A percentile compares a stretch with the other conserved stretches of the same genome.
Evolutionary conservation across 2,888 invertebrate species (phyloP).

Genomic region (Cylindroiulus punctatus): DNA sequence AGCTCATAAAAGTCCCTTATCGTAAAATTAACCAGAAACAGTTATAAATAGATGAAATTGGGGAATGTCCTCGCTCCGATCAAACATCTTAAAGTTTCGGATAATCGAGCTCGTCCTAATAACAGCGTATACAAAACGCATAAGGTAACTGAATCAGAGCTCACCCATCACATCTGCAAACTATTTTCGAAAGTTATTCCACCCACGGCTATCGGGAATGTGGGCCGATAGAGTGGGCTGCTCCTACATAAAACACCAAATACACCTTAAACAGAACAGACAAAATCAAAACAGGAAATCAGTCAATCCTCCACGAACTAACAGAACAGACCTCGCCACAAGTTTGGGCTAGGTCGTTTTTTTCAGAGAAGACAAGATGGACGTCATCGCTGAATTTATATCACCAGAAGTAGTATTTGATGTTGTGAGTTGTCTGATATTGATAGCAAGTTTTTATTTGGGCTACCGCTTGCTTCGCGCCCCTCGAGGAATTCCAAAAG

Average conservation of each 20-base stretch:
- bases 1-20: background rate
- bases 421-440: background rate
- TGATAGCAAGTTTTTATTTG: background rate
- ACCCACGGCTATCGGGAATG: background rate
- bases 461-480: background rate
- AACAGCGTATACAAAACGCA: background rate
- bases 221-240: background rate
- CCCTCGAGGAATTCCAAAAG: slow-evolving; percentile 30
- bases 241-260: background rate
- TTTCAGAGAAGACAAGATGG: background rate
- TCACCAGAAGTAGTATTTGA: background rate
- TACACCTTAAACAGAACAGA: background rate
- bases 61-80: background rate
- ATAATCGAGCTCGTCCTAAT: background rate
- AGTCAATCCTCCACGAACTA: background rate
- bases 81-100: background rate
- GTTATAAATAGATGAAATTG: background rate
- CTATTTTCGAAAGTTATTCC: slow-evolving; percentile 4
- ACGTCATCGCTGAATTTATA: background rate
- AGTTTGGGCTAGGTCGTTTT: background rate
- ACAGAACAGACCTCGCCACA: background rate
- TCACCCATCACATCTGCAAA: slow-evolving; percentile 9
- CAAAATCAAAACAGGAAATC: background rate
- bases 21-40: slow-evolving; percentile 8
- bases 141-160: background rate